A percentile compares a stretch with the other conserved stretches of the same genome.
These are phyloP conservation scores for Alcedo atthis DNA, from an alignment of 2,797 vertebrate species.

Conservation along the genomic window DNA sequence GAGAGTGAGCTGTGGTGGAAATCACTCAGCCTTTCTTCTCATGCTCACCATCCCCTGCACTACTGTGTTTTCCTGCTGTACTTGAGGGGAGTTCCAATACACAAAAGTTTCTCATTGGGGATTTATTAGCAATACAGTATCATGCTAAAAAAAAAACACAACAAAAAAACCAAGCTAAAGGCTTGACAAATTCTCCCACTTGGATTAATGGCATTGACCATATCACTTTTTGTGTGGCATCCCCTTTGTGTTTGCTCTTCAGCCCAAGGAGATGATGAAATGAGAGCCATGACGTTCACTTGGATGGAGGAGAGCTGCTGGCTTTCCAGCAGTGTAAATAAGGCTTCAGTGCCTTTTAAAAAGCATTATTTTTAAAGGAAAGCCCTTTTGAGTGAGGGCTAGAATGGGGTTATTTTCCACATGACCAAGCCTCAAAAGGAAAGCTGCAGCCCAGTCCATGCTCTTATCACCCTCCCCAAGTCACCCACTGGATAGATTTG, in stretches of 20 bases:
- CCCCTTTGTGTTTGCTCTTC: background rate
- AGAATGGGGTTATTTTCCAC: constrained; percentile 60
- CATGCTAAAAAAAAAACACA: background rate
- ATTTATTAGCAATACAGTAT: background rate
- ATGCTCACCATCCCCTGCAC: background rate
- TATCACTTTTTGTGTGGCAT: background rate
- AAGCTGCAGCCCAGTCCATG: background rate
- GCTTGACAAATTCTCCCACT: background rate
- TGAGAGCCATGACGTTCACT: background rate
- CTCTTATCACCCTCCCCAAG: constrained; percentile 16
- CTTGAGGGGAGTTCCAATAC: background rate
- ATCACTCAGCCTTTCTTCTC: background rate
- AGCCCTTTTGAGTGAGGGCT: constrained; percentile 30
- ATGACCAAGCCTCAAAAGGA: constrained; percentile 46
- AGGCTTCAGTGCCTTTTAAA: constrained; percentile 34
- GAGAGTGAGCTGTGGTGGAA: background rate
- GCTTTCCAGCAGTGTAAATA: constrained; percentile 3
- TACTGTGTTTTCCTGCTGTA: fast-evolving
- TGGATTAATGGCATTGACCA: background rate
- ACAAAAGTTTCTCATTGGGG: background rate
- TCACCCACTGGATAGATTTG: constrained; percentile 43
- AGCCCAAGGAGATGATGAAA: constrained; percentile 15
- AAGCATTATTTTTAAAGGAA: constrained; percentile 48
- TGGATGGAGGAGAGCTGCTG: constrained; percentile 12
- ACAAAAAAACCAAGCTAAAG: background rate